Base-by-base conservation (phyloP, 1,140 invertebrate species). In the Trachelipus rathkii region DNA sequence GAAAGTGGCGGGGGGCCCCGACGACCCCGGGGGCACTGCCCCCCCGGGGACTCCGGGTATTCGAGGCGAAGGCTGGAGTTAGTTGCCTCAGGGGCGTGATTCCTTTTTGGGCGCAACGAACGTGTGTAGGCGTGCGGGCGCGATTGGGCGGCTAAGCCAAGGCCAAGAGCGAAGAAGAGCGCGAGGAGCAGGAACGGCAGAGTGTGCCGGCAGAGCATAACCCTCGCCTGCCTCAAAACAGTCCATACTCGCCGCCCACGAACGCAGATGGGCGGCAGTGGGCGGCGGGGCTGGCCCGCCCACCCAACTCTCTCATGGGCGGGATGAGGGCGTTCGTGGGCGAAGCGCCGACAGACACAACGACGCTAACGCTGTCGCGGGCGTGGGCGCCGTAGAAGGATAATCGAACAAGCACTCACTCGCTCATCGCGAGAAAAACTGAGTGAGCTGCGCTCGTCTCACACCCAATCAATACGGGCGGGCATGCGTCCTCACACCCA, bases 391-490 rank as follows among this genome's bases (percentile, higher is more conserved):
- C 50, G 50, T 15, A 60, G 19, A 19, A 19, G 19, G 50, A 60
- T 2, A 60, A 33, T 33, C 33, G 50, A 60, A 60, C 50, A 19
- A 13, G 50, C 50, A 19, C 50, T 60, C 50, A 60, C 50, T 60
- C 50, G 50, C 50, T 60, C 50, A 60, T 60, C 50, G 50, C 50
- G 50, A 60, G 50, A 19, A 13, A 60, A 13, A 60, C 50, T 60
- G 50, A 60, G 50, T 33, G 19, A 60, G 50, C 50, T 19, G 50
- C 50, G 50, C 50, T 60, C 50, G 33, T 33, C 50, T 60, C 50
- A 60, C 50, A 60, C 50, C 50, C 50, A 60, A 60, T 60, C 50
- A 60, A 60, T 60, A 60, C 50, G 50, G 50, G 50, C 50, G 50
- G 50, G 50, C 50, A 60, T 60, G 50, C 50, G 50, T 60, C 50